Base-by-base conservation (phyloP, 2,888 invertebrate genomes). In the Ophion ellenae region DNA sequence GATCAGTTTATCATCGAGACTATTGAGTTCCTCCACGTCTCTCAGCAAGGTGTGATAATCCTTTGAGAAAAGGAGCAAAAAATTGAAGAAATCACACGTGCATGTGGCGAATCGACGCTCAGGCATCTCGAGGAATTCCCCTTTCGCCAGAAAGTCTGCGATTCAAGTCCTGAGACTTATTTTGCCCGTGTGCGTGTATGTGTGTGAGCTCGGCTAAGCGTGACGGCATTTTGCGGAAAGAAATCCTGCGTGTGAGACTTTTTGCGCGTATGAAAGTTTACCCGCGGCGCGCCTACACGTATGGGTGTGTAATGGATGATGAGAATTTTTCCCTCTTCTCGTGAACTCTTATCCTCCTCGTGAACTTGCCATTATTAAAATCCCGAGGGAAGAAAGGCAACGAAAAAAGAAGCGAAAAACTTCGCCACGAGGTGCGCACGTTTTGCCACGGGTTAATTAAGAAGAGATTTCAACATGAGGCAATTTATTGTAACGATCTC, bases 151-250 rank as follows among this genome's bases (percentile, higher is more conserved):
- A 63, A 76, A 66, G 64, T 57, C 64, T n/a, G 24, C 32, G 40
- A 67, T 67, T 36, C 5, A 36, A 67, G 67, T 20, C 20, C n/a
- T n/a, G 67, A 28, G 40, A 67, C 36, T 32, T 40, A 36, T 7
- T 32, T 32, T 0, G 28, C 6, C 7, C 14, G 32, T 9, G 53
- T 53, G 17, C 14, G 53, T 32, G 1, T 32, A 4, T 32, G 32
- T n/a, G n/a, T 6, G 36, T n/a, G 83, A 74, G 86, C 53, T 86
- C 74, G 77, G 63, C 86, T 20, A 67, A 86, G 77, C 86, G 86
- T 86, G 86, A 86, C 81, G 86, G 81, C 80, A 78, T 83, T 86
- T 85, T 83, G 61, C 74, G 78, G 81, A 86, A 86, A 86, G 83
- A 83, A 86, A 83, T 81, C 77, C 83, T 77, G 86, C 83, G 86